These are phyloP conservation scores for Druceiella hillmani DNA, from an alignment of 2,888 invertebrate species.

Conservation along the genomic window DNA sequence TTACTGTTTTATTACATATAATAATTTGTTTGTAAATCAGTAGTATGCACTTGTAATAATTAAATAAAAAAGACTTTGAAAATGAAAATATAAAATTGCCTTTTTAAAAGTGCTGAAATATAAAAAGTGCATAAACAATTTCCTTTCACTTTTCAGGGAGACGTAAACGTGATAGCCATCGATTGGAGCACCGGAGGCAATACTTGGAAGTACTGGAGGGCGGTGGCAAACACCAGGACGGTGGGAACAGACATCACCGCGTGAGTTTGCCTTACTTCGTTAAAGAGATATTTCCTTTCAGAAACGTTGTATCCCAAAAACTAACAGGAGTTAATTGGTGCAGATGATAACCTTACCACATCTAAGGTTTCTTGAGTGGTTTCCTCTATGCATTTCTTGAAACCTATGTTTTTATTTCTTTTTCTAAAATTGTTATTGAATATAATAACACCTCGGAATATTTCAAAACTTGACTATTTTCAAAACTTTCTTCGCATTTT, in stretches of 20 bases:
- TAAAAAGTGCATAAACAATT: too few species aligned
- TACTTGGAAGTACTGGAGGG: constrained; percentile 56
- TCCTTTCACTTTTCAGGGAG: constrained; percentile 50
- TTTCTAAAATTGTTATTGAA: not conserved
- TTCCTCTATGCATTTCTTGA: too few species aligned
- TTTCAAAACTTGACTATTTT: too few species aligned
- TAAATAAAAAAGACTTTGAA: too few species aligned
- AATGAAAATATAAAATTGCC: too few species aligned
- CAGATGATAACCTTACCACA: too few species aligned
- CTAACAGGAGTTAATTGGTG: not conserved
- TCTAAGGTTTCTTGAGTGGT: too few species aligned
- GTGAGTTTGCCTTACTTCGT: constrained; percentile 30
- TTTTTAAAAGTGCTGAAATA: too few species aligned
- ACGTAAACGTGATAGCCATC: constrained; percentile 57
- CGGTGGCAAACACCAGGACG: constrained; percentile 52
- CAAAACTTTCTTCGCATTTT: too few species aligned
- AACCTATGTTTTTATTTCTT: not conserved
- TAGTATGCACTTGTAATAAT: too few species aligned
- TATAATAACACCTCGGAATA: not conserved
- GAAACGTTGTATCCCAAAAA: not conserved
- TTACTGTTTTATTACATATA: too few species aligned
- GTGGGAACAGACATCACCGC: constrained; percentile 50
- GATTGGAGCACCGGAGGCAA: constrained; percentile 61
- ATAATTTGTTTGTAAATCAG: too few species aligned
- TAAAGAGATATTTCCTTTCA: not conserved